Base-by-base conservation (phyloP, 2,888 invertebrate species). In the Chloroclystis v-ata region DNA sequence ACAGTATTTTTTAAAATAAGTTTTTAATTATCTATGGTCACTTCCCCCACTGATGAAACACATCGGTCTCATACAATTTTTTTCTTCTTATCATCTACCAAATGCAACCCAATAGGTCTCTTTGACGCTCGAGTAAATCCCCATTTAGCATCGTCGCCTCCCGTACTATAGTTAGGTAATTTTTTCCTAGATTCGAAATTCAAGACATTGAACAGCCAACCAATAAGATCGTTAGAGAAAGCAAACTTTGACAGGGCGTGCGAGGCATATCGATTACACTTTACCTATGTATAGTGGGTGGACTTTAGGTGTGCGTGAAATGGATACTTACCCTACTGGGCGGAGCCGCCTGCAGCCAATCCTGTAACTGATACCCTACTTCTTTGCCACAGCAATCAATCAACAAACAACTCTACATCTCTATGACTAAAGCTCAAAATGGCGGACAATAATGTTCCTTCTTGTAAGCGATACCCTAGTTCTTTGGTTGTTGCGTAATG, bases 341-440 rank as follows among this genome's bases (percentile, higher is more conserved):
- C 85, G 84, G 80, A 72, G 81, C 76, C 72, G 69, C 63, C 65
- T 61, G 56, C 75, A 75, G 80, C 87, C 87, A 87, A 87, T 87
- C 87, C 76, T 83, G 86, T 86, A 87, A 86, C 74, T 77, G 85
- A 87, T 82, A 87, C 84, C 78, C 69, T 75, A 74, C 77, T 82
- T 83, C 83, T 83, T 82, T 74, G 75, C 59, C 55, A 67, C 54
- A 43, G 45, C 47, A 10, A 28, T 20, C 65, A 68, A 52, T 16
- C 32, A 1, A 74, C 63, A 64, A 39, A 5, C 48, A 33, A 61
- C 65, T 52, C 47, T 72, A 69, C 4, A 0, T 0, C 0, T 1
- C 0, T 1, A 0, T 0, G 0, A 0, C 12, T 61, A 76, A 46
- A 58, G 72, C 56, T 57, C 30, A 62, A 57, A 65, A 54, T 71